Evolutionary conservation across 2,888 invertebrate species (phyloP), one percentile per base, ranked within the genome.

Genomic region (Strigamia crassipes): DNA sequence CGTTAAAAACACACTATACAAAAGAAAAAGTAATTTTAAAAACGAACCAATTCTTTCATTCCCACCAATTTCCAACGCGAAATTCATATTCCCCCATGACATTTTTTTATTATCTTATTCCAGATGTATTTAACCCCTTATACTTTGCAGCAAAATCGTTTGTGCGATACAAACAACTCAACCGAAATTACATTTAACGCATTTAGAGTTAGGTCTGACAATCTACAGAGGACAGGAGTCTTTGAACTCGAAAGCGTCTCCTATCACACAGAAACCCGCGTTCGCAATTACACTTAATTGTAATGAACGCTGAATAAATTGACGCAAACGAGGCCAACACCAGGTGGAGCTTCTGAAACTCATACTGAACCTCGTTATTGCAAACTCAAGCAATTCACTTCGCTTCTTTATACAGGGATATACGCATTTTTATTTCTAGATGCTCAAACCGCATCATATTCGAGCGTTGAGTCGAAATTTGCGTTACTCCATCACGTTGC

Each of bases 231-330:
- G 73, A 23, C 73, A 73, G 73, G 73, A 73, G 73, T 73, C 73
- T 73, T 73, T 73, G 73, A 73, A 73, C 73, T 31, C 73, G 13
- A 73, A 73, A 73, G 27, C 73, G 73, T 73, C 73, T 73, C 73
- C 73, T 73, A 73, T 73, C 73, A 73, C 73, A 73, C 73, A 73
- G 27, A 73, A 73, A 73, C 73, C 73, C 73, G 73, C 73, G 73
- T 73, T 38, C 78, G 42, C 78, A 78, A 78, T 78, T 78, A 78
- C 78, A 78, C 78, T 38, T 78, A 78, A 78, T 78, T 78, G 78
- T 78, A 78, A 78, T 78, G 78, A 78, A 78, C 42, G 78, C 78
- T 42, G 42, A 78, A 42, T 78, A 78, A 78, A 78, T 78, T 78
- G 78, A 78, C 42, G 78, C 78, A 78, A 78, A 78, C 78, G 78